A percentile compares a stretch with the other conserved stretches of the same genome.
Conservation (phyloP, 2,888 invertebrate genomes). For the Callyntrura sp. region DNA sequence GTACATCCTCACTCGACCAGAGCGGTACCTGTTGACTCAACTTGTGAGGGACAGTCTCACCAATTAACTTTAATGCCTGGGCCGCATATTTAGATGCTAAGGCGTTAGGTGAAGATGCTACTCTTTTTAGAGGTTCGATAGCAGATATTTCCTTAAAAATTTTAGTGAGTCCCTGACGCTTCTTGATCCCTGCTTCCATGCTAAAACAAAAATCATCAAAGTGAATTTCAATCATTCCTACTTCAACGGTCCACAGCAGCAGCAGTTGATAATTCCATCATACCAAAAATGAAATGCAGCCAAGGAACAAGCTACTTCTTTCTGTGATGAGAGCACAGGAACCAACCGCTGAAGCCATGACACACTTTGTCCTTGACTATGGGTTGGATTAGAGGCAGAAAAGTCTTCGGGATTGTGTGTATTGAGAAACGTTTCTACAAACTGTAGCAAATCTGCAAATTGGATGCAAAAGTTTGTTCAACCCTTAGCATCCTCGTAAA, state of each 20-base stretch:
- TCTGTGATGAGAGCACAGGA: conserved; percentile 96
- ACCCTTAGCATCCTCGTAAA: background rate
- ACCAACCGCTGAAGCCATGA: conserved; percentile 97
- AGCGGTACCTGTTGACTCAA: conserved; percentile 98
- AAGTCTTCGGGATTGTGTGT: conserved; percentile 98
- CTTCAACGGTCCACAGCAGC: background rate
- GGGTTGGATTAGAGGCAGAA: conserved; percentile 93
- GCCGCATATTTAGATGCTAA: conserved; percentile 99
- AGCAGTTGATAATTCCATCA: background rate
- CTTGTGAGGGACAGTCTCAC: conserved; percentile 99
- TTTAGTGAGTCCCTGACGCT: conserved; percentile 95
- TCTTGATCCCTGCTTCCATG: conserved; percentile 99
- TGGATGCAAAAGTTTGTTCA: background rate
- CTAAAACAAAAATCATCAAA: conserved; percentile 88
- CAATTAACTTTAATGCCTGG: conserved; percentile 95
- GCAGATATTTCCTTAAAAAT: conserved; percentile 98
- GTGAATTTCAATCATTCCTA: too few species aligned
- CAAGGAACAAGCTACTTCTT: conserved; percentile 97
- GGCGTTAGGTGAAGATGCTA: conserved; percentile 99
- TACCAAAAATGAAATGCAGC: conserved; percentile 94
- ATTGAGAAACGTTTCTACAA: conserved; percentile 98
- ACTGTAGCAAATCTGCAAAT: conserved; percentile 92
- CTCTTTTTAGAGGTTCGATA: conserved; percentile 96
- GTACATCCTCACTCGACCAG: conserved; percentile 98
- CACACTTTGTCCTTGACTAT: conserved; percentile 98